Evolutionary conservation across 2,888 invertebrate species (phyloP), one percentile per base, ranked within the genome.

Genomic region (Drosophila crucigera): DNA sequence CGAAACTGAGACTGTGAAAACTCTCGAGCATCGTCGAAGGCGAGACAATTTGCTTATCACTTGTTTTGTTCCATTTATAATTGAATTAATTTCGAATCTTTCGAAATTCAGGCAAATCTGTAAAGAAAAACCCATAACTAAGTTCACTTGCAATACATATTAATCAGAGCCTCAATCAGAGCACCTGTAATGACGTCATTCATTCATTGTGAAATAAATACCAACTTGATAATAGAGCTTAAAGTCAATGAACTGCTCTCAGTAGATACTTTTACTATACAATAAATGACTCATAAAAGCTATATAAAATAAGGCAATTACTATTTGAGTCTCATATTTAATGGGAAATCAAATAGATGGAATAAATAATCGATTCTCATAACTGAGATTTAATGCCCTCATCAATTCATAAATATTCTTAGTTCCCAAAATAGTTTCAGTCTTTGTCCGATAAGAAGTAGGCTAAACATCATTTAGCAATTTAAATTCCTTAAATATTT

Each of bases 41-140:
- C 25, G n/a, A 37, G 25, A 4, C 35, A 25, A 37, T 47, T 67
- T 67, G 67, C 67, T 53, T 67, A 67, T 67, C 67, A 30, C 30
- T 52, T 52, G 33, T 30, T 37, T 55, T 68, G 10, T 28, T 28
- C 10, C 3, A 50, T 28, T 1, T 19, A 50, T 11, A 28, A 50
- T 28, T 28, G 10, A 50, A 50, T 50, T 28, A 16, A 14, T 47
- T 25, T 47, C 14, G 14, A 25, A 22, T 47, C 16, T 16, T 14
- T 19, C 37, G 37, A 19, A 6, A 11, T 28, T 14, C 25, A 49
- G 22, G 19, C 1, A 19, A 47, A 30, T 35, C 25, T 16, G 33
- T 4, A 50, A 9, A 33, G 10, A 5, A 7, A 28, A 28, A 16
- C 11, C 0, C 1, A 31, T 6, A 33, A 35, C 11, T 14, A 47